These are phyloP conservation scores for Hoplostethus atlanticus DNA, from an alignment of 2,797 vertebrate genomes.

Conservation along the genomic window DNA sequence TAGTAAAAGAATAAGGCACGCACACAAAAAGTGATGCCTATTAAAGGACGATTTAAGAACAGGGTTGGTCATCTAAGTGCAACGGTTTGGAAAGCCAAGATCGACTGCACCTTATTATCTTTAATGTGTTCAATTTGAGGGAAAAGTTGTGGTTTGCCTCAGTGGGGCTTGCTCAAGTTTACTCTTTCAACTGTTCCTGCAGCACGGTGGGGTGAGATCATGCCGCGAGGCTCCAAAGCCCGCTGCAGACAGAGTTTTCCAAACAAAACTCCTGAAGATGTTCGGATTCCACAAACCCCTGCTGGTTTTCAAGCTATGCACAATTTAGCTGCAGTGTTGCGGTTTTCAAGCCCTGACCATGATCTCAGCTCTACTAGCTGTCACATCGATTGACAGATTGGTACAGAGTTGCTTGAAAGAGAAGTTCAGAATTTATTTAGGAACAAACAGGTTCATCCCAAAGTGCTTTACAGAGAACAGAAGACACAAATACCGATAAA, in stretches of 20 bases:
- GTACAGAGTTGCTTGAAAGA: not conserved
- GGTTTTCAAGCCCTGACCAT: slow-evolving; percentile 35
- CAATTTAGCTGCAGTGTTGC: slow-evolving; percentile 29
- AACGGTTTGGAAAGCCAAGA: slow-evolving; percentile 18
- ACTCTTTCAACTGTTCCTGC: slow-evolving; percentile 53
- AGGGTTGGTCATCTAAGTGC: slow-evolving; percentile 36
- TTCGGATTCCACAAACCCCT: slow-evolving; percentile 59
- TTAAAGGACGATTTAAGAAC: slow-evolving; percentile 25
- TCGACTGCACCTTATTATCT: slow-evolving; percentile 19
- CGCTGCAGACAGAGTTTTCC: slow-evolving; percentile 35
- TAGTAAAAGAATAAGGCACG: slow-evolving; percentile 3
- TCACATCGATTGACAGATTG: slow-evolving; percentile 45
- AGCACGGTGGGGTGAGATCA: slow-evolving; percentile 47
- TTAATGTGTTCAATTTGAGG: slow-evolving; percentile 32
- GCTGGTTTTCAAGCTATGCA: slow-evolving; percentile 29
- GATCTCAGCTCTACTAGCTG: slow-evolving; percentile 13
- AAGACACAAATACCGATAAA: slow-evolving; percentile 6
- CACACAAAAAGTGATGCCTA: slow-evolving; percentile 14
- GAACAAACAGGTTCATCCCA: slow-evolving; percentile 1
- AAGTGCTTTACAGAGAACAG: slow-evolving; percentile 1
- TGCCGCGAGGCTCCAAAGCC: slow-evolving; percentile 47
- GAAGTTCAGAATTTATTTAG: not conserved
- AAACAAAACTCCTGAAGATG: slow-evolving; percentile 56
- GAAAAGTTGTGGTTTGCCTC: slow-evolving; percentile 42
- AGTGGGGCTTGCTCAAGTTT: slow-evolving; percentile 40